Evolutionary conservation across 2,888 invertebrate species (phyloP).

Genomic region (Griposia aprilina): DNA sequence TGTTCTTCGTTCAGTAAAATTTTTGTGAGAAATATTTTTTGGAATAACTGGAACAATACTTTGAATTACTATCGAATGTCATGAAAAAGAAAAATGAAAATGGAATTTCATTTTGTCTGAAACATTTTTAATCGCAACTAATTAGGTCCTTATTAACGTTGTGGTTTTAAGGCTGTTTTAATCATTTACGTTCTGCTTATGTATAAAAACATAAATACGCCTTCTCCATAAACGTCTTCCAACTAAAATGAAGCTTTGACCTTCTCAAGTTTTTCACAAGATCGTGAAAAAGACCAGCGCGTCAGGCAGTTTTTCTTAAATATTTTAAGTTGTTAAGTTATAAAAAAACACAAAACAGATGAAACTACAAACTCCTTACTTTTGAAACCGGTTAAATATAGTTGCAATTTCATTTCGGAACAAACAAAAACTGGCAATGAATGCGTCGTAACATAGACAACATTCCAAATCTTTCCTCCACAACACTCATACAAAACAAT

Average conservation of each 20-base stretch:
- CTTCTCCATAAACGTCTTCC: too few species aligned
- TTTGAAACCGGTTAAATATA: neutral
- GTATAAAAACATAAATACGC: neutral
- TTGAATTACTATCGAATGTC: too few species aligned
- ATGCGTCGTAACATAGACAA: neutral
- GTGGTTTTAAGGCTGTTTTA: neutral
- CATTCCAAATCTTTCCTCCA: neutral
- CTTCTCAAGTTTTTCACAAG: neutral
- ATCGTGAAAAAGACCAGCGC: neutral
- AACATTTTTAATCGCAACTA: too few species aligned
- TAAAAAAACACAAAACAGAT: neutral
- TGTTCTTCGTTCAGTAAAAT: neutral
- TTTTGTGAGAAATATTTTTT: neutral
- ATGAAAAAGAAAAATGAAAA: neutral
- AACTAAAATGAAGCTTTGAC: neutral
- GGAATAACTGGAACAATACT: neutral
- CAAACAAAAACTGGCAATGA: neutral
- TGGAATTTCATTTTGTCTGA: neutral
- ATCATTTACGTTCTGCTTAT: neutral
- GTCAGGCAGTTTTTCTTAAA: neutral
- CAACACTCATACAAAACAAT: constrained; percentile 19
- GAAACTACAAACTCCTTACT: neutral
- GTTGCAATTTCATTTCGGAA: neutral
- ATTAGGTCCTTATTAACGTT: neutral
- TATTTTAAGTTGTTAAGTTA: neutral